Conservation (phyloP, 2,888 invertebrate species). For the Heteromurus nitidus region DNA sequence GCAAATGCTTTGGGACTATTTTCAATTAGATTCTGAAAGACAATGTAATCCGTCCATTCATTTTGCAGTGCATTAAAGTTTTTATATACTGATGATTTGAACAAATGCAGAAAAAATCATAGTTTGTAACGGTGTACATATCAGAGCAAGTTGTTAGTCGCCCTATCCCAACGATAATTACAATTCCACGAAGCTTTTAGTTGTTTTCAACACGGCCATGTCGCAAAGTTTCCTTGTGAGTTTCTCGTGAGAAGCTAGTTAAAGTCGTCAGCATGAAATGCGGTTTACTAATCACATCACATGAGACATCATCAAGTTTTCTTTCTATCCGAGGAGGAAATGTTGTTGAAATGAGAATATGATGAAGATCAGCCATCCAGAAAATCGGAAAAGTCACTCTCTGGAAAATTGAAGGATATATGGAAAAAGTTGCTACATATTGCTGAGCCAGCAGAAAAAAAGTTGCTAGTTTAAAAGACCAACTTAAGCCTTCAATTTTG, state of each 20-base stretch:
- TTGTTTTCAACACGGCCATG: no score
- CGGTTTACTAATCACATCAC: constrained; percentile 30
- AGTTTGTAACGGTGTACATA: no score
- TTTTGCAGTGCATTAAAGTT: no score
- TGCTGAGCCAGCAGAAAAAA: background rate
- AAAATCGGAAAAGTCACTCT: constrained; percentile 60
- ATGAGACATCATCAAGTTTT: constrained; percentile 7
- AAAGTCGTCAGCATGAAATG: background rate
- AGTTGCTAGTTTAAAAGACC: background rate
- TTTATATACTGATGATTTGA: no score
- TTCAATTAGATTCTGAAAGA: no score
- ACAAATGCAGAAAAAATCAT: no score
- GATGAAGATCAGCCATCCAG: constrained; percentile 34
- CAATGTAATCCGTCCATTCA: no score
- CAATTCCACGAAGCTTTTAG: no score
- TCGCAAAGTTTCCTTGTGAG: no score
- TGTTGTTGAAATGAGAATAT: constrained; percentile 32
- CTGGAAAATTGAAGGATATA: constrained; percentile 49
- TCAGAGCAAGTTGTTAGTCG: no score
- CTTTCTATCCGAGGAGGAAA: background rate
- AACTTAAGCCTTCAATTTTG: background rate
- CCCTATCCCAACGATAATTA: no score
- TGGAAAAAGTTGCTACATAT: background rate
- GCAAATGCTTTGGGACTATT: no score
- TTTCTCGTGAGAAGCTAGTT: background rate